Evolutionary conservation across 2,888 invertebrate genomes (phyloP).

Genomic region (Drosophila vallismaia): DNA sequence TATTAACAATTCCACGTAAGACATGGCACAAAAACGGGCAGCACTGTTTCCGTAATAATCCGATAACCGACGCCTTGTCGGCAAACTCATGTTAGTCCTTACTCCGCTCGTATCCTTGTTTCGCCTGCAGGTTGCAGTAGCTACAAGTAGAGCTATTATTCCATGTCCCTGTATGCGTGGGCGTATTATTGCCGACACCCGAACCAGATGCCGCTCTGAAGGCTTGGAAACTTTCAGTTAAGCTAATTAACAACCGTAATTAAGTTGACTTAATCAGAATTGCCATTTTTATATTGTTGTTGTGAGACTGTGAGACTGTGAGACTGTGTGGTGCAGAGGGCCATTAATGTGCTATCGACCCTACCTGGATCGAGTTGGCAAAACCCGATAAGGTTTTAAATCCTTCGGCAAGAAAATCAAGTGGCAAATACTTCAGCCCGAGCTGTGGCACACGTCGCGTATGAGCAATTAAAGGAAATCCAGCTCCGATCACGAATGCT

Average conservation of each 20-base stretch:
- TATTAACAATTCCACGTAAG: too few species aligned
- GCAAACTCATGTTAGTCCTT: constrained; percentile 37
- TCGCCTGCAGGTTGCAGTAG: constrained; percentile 38
- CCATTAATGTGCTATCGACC: constrained; percentile 29
- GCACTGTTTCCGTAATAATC: constrained; percentile 71
- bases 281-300: constrained; percentile 22
- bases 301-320: neutral
- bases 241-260: constrained; percentile 47
- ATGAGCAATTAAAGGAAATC: constrained; percentile 57
- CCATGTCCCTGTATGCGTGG: constrained; percentile 1
- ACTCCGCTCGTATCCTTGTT: constrained; percentile 5
- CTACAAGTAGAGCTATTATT: constrained; percentile 41
- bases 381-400: too few species aligned
- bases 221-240: constrained; percentile 28
- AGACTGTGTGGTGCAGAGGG: constrained; percentile 23
- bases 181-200: constrained; percentile 14
- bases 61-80: constrained; percentile 37
- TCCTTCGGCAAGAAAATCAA: neutral
- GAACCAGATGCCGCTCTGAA: constrained; percentile 12
- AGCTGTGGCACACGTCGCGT: constrained; percentile 39
- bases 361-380: neutral
- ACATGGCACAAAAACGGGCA: constrained; percentile 30
- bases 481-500: constrained; percentile 71
- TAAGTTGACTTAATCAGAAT: constrained; percentile 40
- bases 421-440: neutral